Evolutionary conservation across 92 coral and sea anemone genomes (phyloP), one percentile per base, ranked within the genome.

Genomic region (Epizoanthus rinbou): DNA sequence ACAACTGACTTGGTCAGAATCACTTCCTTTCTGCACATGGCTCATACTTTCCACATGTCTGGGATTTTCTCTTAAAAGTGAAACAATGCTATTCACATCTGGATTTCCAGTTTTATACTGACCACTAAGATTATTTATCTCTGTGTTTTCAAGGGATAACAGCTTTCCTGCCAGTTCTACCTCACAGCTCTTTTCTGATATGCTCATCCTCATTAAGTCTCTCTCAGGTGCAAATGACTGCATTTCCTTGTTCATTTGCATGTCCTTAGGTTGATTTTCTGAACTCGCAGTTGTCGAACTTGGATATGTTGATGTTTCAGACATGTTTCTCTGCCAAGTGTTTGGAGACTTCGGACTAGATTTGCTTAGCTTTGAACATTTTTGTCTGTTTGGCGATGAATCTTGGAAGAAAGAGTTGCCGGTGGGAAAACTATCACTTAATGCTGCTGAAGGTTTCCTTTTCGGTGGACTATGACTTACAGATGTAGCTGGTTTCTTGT

Each of bases 391-490:
- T 19, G 89, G 85, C 35, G 94, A 83, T 10, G 83, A 71, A 31
- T 84, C 83, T 57, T 93, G 86, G 74, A 87, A 86, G 58, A 96
- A 96, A 4, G 99, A 96, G 53, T 69, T 92, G 14, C 98, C 99
- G 11, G 91, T 88, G 28, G 94, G 97, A 56, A 96, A 90, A 70
- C 35, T 28, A 56, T 84, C 86, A 58, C 88, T 85, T 37, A 70
- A 7, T 58, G 45, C 25, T 75, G 83, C 6, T 64, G 80, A 74
- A 35, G 87, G 84, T 35, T 87, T 87, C 17, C 90, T 82, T 56
- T 87, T 87, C 19, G 84, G 80, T 11, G 76, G 72, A 73, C 62
- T 81, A 19, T 85, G 92, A 72, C 79, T 88, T 33, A 84, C n/a
- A 15, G 76, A 33, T 53, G 86, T 65, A 72, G 86, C 43, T 24